Evolutionary conservation across 2,888 invertebrate genomes (phyloP).

Genomic region (Dendrolimus houi): DNA sequence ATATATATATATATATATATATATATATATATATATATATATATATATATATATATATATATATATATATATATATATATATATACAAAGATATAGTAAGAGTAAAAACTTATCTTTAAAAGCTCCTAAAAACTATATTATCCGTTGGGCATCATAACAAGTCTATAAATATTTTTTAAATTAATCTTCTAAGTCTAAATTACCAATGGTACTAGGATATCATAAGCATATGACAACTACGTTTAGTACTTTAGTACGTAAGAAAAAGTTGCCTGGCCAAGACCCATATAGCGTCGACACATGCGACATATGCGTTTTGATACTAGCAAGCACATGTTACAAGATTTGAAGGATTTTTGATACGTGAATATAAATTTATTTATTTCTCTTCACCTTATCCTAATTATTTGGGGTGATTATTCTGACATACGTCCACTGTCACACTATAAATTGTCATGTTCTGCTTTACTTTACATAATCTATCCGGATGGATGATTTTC

Average conservation of each 20-base stretch:
- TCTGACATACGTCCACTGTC: not conserved
- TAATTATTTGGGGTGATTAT: not conserved
- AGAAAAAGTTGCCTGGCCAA: slow-evolving; percentile 76
- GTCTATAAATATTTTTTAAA: too few species aligned
- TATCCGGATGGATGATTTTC: too few species aligned
- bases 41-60: too few species aligned
- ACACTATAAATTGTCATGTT: not conserved
- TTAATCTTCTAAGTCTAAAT: not conserved
- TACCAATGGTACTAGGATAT: slow-evolving; percentile 37
- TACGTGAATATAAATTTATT: too few species aligned
- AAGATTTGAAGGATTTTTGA: not conserved
- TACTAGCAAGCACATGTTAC: slow-evolving; percentile 30
- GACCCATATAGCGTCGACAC: slow-evolving; percentile 62
- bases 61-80: too few species aligned
- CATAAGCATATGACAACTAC: slow-evolving; percentile 53
- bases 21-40: too few species aligned
- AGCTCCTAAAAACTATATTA: too few species aligned
- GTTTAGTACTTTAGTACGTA: slow-evolving; percentile 53
- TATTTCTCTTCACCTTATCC: not conserved
- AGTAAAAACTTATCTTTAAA: too few species aligned
- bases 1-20: too few species aligned
- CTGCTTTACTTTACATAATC: too few species aligned
- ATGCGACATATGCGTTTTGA: slow-evolving; percentile 49
- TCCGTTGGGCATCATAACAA: too few species aligned
- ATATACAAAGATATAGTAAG: too few species aligned